Evolutionary conservation across 2,113 vertebrate species (phyloP).

Genomic region (Rutilus rutilus): DNA sequence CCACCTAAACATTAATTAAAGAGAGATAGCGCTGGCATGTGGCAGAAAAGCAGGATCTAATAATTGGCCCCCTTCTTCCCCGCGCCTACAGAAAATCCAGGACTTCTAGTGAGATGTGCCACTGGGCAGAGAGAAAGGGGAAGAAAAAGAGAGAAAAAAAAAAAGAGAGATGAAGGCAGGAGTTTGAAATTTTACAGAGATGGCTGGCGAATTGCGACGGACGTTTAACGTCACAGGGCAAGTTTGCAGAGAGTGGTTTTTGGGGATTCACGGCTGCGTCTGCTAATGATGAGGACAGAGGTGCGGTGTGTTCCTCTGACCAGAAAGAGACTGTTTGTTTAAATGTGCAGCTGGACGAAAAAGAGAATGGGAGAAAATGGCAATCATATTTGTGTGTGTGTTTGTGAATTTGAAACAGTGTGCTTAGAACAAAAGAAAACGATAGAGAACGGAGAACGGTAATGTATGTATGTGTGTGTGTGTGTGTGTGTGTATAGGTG

Average conservation of each 20-base stretch:
- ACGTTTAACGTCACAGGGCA: conserved; percentile 67
- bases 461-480: background rate
- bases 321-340: conserved; percentile 37
- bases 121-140: conserved; percentile 92
- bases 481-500: conserved; percentile 2
- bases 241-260: conserved; percentile 62
- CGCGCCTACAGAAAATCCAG: conserved; percentile 76
- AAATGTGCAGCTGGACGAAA: conserved; percentile 24
- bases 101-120: conserved; percentile 81
- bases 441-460: conserved; percentile 75
- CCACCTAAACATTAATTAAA: conserved; percentile 97
- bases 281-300: conserved; percentile 69
- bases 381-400: conserved; percentile 12
- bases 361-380: conserved; percentile 27
- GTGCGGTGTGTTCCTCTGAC: conserved; percentile 25
- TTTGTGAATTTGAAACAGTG: conserved; percentile 16
- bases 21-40: conserved; percentile 92
- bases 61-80: conserved; percentile 96
- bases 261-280: conserved; percentile 67
- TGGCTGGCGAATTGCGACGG: conserved; percentile 68
- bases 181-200: conserved; percentile 61
- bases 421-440: conserved; percentile 32
- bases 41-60: conserved; percentile 88
- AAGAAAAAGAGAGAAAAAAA: conserved; percentile 59
- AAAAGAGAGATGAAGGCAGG: conserved; percentile 84